Percentiles rank a stretch among this genome's conserved stretches.
Conservation (phyloP, 2,888 invertebrate genomes). For the Drosophila kokeensis region DNA sequence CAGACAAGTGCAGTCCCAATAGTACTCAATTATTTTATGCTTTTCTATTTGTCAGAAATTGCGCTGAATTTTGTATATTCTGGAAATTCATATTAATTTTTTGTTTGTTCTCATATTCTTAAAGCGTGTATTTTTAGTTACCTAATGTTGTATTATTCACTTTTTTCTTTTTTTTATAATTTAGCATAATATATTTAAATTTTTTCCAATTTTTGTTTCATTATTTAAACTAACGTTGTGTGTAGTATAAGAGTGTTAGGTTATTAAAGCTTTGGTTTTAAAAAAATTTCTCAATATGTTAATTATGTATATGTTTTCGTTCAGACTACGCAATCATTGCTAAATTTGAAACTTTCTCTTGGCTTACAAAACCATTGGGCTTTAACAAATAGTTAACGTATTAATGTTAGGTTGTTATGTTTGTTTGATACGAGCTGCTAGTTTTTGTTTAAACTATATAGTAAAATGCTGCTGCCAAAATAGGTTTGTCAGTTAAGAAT, state of each 20-base stretch:
- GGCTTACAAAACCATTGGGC: constrained; percentile 36
- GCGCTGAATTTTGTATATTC: constrained; percentile 22
- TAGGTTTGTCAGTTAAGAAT: constrained; percentile 51
- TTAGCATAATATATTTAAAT: constrained; percentile 52
- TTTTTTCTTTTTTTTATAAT: constrained; percentile 16
- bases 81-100: constrained; percentile 31
- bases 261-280: constrained; percentile 75
- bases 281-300: constrained; percentile 65
- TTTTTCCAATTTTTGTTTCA: constrained; percentile 20
- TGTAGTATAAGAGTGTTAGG: constrained; percentile 67
- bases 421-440: constrained; percentile 38
- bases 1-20: constrained; percentile 75
- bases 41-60: constrained; percentile 19
- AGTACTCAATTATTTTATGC: constrained; percentile 35
- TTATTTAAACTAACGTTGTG: constrained; percentile 59
- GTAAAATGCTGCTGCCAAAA: constrained; percentile 70
- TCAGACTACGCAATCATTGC: constrained; percentile 68
- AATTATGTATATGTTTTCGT: constrained; percentile 65
- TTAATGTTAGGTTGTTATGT: constrained; percentile 46
- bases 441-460: constrained; percentile 60
- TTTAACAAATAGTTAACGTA: constrained; percentile 64
- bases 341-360: constrained; percentile 47
- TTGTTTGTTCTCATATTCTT: constrained; percentile 21
- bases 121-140: constrained; percentile 48
- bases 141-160: constrained; percentile 37